Conservation (phyloP, 2,797 vertebrate genomes). For the Oreochromis grahami region DNA sequence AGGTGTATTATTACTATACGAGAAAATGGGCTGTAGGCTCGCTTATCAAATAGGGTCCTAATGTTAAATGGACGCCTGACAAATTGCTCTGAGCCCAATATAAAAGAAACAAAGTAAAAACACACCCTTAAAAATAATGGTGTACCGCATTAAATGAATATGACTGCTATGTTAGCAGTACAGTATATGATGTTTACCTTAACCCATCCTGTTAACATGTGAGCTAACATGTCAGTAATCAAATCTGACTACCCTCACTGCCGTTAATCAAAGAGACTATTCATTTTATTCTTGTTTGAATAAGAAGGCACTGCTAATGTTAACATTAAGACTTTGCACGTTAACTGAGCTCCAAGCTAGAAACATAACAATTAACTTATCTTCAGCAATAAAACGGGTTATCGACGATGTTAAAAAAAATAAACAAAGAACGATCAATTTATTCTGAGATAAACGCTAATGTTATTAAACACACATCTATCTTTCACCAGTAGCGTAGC, state of each 20-base stretch:
- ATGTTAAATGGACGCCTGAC: neutral
- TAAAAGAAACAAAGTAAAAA: neutral
- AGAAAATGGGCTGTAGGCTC: neutral
- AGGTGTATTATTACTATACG: neutral
- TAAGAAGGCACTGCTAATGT: neutral
- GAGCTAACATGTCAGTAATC: neutral
- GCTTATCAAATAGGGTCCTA: neutral
- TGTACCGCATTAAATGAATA: neutral
- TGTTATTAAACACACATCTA: neutral
- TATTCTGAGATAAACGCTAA: neutral
- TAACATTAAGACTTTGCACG: neutral
- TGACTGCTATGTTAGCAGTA: neutral
- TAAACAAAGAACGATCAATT: neutral
- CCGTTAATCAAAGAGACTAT: neutral
- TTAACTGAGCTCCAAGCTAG: neutral
- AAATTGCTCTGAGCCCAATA: neutral
- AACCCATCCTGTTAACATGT: neutral
- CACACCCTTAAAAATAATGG: neutral
- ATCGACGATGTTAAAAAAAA: neutral
- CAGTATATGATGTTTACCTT: neutral
- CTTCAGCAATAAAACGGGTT: neutral
- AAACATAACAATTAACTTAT: neutral
- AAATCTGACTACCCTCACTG: neutral
- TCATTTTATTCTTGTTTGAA: neutral
- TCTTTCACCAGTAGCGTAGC: neutral